Percentiles rank a stretch among this genome's conserved stretches.
Evolutionary conservation across 2,888 invertebrate species (phyloP).

Genomic region (Rapana venosa): DNA sequence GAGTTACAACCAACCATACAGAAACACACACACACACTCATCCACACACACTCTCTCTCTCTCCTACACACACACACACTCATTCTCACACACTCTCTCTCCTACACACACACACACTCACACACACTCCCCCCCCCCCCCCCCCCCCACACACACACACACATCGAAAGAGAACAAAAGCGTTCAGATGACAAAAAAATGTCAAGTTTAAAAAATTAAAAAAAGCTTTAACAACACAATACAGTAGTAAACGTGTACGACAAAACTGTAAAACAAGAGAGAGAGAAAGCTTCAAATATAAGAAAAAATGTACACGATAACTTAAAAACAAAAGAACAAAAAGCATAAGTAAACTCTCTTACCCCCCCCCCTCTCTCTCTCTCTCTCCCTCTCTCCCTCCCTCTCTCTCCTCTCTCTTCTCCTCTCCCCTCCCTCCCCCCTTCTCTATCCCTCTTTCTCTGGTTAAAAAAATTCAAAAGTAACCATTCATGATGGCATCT

Average conservation of each 20-base stretch:
- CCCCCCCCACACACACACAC: too few relatives aligned
- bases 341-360: too few relatives aligned
- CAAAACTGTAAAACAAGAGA: neutral
- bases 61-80: too few relatives aligned
- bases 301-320: neutral
- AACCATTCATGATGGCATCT: too few relatives aligned
- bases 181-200: neutral
- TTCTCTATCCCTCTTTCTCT: too few relatives aligned
- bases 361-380: too few relatives aligned
- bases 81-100: neutral
- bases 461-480: too few relatives aligned
- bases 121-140: too few relatives aligned
- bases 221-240: neutral
- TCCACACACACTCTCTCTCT: too few relatives aligned
- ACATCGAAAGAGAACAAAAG: neutral
- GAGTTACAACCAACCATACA: neutral
- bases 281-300: neutral
- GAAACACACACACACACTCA: neutral
- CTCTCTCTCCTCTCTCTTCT: neutral
- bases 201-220: neutral
- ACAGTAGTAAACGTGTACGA: neutral
- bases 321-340: too few relatives aligned
- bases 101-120: conserved; percentile 11
- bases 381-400: too few relatives aligned
- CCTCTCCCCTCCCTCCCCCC: neutral